phyloP scores from a whole-genome alignment of 1,140 invertebrate genomes.

The Ostrea denselamellosa region DNA sequence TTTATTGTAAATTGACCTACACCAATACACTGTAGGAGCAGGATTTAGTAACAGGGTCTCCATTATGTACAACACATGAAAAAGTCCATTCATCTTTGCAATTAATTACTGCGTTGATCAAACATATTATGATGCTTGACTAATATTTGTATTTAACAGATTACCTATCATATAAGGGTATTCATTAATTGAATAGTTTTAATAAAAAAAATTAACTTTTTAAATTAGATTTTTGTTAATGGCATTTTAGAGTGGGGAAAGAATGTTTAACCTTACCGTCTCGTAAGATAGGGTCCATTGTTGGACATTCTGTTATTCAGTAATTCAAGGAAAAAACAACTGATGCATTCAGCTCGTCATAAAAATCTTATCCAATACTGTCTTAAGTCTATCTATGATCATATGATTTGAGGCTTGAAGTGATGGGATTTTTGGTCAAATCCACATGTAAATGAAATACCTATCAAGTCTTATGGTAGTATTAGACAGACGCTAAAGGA shows the following conservation, averaged over 20 bases:
- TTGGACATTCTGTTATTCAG: not conserved
- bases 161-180: too few species aligned
- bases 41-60: too few species aligned
- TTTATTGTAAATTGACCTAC: too few species aligned
- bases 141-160: not conserved
- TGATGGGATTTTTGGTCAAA: not conserved
- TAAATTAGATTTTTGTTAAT: too few species aligned
- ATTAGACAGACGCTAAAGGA: not conserved
- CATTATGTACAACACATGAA: too few species aligned
- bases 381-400: not conserved
- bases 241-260: too few species aligned
- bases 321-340: not conserved
- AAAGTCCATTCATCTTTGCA: too few species aligned
- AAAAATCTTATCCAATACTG: not conserved
- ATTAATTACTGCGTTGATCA: too few species aligned
- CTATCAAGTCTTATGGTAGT: not conserved
- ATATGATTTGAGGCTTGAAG: not conserved
- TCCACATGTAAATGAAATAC: not conserved
- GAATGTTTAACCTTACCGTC: not conserved
- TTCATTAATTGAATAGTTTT: too few species aligned
- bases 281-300: conserved; percentile 1
- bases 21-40: too few species aligned
- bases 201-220: too few species aligned
- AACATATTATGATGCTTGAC: not conserved
- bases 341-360: not conserved